phyloP scores from a whole-genome alignment of 2,888 invertebrate genomes.

The Itoplectis maculator region DNA sequence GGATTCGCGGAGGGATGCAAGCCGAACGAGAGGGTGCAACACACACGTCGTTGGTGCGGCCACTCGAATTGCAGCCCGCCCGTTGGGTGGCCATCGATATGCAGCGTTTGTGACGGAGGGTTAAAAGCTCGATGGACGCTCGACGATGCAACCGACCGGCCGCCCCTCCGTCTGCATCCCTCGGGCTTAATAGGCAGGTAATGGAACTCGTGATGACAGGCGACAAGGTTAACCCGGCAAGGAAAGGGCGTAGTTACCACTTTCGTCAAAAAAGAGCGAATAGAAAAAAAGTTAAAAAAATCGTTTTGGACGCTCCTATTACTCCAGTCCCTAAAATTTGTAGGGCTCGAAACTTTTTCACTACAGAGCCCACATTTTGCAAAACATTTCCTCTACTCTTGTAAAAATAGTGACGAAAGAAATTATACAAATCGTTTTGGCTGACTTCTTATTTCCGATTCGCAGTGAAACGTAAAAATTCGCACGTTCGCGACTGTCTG shows the following conservation, averaged over 20 bases:
- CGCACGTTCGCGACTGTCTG: constrained; percentile 17
- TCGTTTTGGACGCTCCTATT: constrained; percentile 1
- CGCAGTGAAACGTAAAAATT: constrained; percentile 20
- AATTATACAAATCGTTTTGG: neutral
- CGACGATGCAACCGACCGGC: constrained; percentile 69
- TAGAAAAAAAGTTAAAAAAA: constrained; percentile 2
- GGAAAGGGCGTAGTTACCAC: constrained; percentile 19
- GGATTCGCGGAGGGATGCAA: neutral
- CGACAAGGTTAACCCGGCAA: constrained; percentile 57
- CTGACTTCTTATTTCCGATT: constrained; percentile 1
- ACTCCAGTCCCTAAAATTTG: neutral
- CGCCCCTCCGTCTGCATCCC: constrained; percentile 48
- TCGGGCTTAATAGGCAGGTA: constrained; percentile 79
- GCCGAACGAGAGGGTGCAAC: constrained; percentile 23
- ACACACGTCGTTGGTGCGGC: constrained; percentile 37
- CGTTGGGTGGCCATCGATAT: constrained; percentile 47
- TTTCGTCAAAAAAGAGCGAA: neutral
- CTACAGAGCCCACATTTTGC: too few species aligned
- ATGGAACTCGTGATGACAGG: constrained; percentile 80
- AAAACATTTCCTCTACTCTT: too few species aligned
- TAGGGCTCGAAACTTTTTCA: too few species aligned
- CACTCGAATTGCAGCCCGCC: constrained; percentile 59
- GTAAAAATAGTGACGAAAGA: too few species aligned
- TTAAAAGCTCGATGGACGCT: constrained; percentile 57
- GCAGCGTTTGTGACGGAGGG: constrained; percentile 58